Base-by-base conservation (phyloP, 1,140 invertebrate genomes). In the Ganaspis sp. region DNA sequence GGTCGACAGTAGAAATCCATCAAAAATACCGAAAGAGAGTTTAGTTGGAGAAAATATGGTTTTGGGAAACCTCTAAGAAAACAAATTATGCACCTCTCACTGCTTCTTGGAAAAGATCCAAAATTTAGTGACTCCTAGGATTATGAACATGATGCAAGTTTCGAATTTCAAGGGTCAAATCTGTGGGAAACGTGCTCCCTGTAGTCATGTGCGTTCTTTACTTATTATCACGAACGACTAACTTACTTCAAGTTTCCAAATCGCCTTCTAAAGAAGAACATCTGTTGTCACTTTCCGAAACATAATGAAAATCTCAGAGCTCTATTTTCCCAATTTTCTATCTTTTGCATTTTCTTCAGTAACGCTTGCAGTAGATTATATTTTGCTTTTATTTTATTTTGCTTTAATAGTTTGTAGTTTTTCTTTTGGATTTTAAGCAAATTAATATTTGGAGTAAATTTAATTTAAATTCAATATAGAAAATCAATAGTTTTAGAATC, bases 151-250 rank as follows among this genome's bases (percentile, higher is more conserved):
- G 15, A 29, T 15, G 8, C 23, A n/a, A 34, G 58, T 64, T 29
- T 64, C 58, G 12, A 29, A 64, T 64, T 64, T 64, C 58, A 64
- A 64, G 58, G 58, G 23, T 64, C 12, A 64, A 29, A 29, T 64
- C 58, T 64, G 58, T 64, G 58, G 26, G 58, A 64, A 64, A 64
- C 23, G 23, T 64, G 58, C 23, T 64, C 23, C 11, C 23, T n/a
- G n/a, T 15, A 34, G 58, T 64, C 23, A 64, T 21, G 58, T 64
- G 45, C 17, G 23, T 29, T 64, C 58, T 29, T 64, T 29, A 64
- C 58, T 64, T 34, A n/a, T n/a, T n/a, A 64, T 64, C 58, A 64
- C 29, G 58, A 64, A 11, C 15, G 15, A 26, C 11, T 29, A 64
- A n/a, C 15, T 64, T 64, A 6, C 53, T 15, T 11, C 9, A 58